Evolutionary conservation across 2,888 invertebrate species (phyloP).

Genomic region (Oxystoma pomonae): DNA sequence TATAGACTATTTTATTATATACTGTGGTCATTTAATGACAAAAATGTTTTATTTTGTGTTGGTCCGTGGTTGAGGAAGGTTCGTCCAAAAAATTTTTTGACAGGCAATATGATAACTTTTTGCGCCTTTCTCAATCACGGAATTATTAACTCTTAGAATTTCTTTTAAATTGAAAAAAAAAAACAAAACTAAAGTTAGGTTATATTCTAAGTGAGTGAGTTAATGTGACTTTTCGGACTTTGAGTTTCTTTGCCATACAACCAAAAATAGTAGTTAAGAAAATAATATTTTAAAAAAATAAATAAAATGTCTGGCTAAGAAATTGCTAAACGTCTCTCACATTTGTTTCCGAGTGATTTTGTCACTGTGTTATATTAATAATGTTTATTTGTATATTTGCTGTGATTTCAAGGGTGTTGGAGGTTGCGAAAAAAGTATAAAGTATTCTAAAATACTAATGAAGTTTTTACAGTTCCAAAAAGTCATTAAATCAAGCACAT

Average conservation of each 20-base stretch:
- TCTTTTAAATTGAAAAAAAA: too few relatives aligned
- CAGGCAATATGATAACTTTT: too few relatives aligned
- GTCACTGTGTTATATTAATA: constrained; percentile 38
- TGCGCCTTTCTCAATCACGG: too few relatives aligned
- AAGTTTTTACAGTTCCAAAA: constrained; percentile 27
- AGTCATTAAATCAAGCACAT: constrained; percentile 31
- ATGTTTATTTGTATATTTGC: constrained; percentile 43
- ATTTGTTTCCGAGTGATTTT: constrained; percentile 38
- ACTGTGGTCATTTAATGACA: constrained; percentile 48
- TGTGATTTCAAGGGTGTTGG: constrained; percentile 45
- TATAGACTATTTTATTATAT: constrained; percentile 45
- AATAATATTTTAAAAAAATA: constrained; percentile 6
- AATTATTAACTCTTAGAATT: too few relatives aligned
- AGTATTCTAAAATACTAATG: constrained; percentile 42
- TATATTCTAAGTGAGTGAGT: too few relatives aligned
- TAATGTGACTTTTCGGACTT: background rate
- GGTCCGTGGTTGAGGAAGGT: too few relatives aligned
- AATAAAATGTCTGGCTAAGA: constrained; percentile 17
- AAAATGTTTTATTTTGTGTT: constrained; percentile 34
- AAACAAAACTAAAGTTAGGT: too few relatives aligned
- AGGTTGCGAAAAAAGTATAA: constrained; percentile 34
- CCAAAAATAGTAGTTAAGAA: background rate
- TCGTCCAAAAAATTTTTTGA: too few relatives aligned
- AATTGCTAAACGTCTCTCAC: constrained; percentile 26
- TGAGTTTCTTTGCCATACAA: background rate